phyloP scores from a whole-genome alignment of 2,113 vertebrate genomes.

The Oreotragus oreotragus region DNA sequence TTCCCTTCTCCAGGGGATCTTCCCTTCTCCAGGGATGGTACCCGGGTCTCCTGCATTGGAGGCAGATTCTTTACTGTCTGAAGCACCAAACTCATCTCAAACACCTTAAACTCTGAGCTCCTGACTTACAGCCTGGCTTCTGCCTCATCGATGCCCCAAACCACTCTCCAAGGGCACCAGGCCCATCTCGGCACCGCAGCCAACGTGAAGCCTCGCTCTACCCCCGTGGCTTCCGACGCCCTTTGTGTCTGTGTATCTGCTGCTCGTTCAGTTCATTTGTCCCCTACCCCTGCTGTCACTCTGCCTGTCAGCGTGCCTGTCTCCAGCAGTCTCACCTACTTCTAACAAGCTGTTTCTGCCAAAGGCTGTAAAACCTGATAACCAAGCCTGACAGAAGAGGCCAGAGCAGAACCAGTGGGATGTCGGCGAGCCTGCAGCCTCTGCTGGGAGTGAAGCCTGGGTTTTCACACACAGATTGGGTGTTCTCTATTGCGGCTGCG shows the following conservation, averaged over 20 bases:
- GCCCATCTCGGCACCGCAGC: accelerated
- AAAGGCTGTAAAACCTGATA: slow-evolving; percentile 22
- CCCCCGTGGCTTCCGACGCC: neutral
- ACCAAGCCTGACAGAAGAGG: neutral
- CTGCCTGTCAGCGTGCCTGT: neutral
- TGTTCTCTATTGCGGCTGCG: neutral
- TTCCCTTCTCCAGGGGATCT: neutral
- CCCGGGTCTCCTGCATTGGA: neutral
- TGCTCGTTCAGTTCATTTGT: neutral
- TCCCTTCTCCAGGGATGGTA: neutral
- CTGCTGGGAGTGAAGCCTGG: neutral
- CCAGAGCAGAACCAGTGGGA: neutral
- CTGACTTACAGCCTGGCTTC: neutral
- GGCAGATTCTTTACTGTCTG: neutral
- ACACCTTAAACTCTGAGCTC: neutral
- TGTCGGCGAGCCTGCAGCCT: neutral
- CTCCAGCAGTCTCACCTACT: neutral
- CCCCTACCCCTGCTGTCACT: neutral
- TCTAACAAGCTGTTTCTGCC: neutral
- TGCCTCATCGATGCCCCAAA: neutral
- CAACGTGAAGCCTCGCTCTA: neutral
- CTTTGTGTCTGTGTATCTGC: neutral
- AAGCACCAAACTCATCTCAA: neutral
- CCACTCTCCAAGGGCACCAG: neutral
- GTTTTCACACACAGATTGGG: neutral